Conservation (phyloP, 2,113 vertebrate genomes). For the Hypomesus transpacificus region DNA sequence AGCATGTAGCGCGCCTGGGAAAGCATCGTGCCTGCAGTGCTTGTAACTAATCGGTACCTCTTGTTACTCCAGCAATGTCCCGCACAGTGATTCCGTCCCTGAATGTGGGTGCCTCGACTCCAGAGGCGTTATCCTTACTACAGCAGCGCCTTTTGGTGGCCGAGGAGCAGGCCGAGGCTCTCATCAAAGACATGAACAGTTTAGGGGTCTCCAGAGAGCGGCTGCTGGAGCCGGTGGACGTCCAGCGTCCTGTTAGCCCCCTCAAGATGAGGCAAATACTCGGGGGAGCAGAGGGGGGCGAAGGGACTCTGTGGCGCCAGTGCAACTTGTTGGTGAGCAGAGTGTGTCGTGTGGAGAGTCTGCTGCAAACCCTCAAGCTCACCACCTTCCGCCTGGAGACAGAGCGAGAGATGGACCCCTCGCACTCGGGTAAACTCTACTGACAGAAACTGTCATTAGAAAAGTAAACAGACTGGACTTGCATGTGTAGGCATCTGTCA, state of each 20-base stretch:
- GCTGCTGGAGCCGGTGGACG: not conserved
- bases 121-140: constrained; percentile 62
- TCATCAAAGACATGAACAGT: constrained; percentile 56
- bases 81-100: constrained; percentile 49
- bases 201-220: constrained; percentile 43
- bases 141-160: constrained; percentile 65
- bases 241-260: constrained; percentile 43
- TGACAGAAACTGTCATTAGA: too few species aligned
- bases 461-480: too few species aligned
- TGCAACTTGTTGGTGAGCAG: constrained; percentile 64
- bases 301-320: constrained; percentile 56
- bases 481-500: not conserved
- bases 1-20: not conserved
- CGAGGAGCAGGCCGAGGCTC: constrained; percentile 65
- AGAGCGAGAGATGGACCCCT: constrained; percentile 65
- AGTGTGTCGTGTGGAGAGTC: constrained; percentile 63
- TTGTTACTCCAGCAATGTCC: constrained; percentile 30
- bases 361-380: constrained; percentile 72
- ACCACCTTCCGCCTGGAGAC: constrained; percentile 64
- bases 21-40: not conserved
- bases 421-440: constrained; percentile 30
- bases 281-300: constrained; percentile 32
- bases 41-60: not conserved
- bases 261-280: constrained; percentile 35
- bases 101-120: constrained; percentile 50